These are phyloP conservation scores for Rhinoderma darwinii DNA, from an alignment of 2,113 vertebrate genomes.

Conservation along the genomic window DNA sequence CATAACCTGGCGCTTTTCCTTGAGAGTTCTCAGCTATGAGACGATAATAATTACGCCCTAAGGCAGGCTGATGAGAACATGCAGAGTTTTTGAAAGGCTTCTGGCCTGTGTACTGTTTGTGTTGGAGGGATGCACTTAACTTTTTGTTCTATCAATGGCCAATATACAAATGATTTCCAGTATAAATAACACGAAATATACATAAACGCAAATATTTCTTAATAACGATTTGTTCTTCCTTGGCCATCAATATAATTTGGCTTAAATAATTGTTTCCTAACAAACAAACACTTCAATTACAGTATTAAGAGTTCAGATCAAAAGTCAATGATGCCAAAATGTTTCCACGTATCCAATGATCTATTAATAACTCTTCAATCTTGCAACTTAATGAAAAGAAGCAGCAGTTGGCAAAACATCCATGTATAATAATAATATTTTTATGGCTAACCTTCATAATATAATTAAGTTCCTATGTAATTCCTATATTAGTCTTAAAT, in stretches of 20 bases:
- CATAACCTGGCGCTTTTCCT: slow-evolving; percentile 34
- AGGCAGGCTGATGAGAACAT: slow-evolving; percentile 28
- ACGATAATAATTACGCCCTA: background rate
- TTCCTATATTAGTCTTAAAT: background rate
- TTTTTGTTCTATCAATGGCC: slow-evolving; percentile 18
- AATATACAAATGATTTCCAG: slow-evolving; percentile 17
- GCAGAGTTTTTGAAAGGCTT: background rate
- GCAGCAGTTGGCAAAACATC: background rate
- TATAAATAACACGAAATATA: slow-evolving; percentile 32
- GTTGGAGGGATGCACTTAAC: slow-evolving; percentile 27
- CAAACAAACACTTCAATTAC: background rate
- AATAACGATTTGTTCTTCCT: slow-evolving; percentile 28
- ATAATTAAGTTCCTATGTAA: background rate
- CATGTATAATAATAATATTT: slow-evolving; percentile 24
- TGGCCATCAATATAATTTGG: background rate
- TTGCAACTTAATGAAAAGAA: background rate
- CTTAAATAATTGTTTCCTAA: no score
- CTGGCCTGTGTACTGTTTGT: slow-evolving; percentile 30
- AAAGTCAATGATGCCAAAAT: slow-evolving; percentile 2
- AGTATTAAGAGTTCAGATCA: slow-evolving; percentile 22
- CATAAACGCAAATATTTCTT: slow-evolving; percentile 16
- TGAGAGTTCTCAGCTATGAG: background rate
- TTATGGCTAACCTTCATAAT: background rate
- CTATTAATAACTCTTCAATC: slow-evolving; percentile 28
- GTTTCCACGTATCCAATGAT: background rate